Base-by-base conservation (phyloP, 2,888 invertebrate species). In the Acleris laterana region DNA sequence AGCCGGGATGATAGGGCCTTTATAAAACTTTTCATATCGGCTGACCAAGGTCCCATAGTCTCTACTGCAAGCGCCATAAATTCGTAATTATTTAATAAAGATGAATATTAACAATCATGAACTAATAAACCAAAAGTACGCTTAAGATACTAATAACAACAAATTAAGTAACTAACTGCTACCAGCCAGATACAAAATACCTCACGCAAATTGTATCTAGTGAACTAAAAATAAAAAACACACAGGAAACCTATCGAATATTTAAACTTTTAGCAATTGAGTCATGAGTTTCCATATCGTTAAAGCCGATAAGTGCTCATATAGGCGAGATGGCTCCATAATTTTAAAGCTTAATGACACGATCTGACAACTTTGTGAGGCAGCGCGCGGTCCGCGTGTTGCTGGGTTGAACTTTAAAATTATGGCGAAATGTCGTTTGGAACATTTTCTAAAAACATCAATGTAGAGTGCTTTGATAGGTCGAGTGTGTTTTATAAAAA, bases 301-400 rank as follows among this genome's bases (percentile, higher is more conserved):
- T 71, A 70, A 72, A 69, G 64, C 63, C 72, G 72, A 74, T 73
- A 74, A 76, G 72, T 69, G 69, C 69, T 63, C 62, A 46, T 59
- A 61, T 70, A 74, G 71, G 57, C 71, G 74, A 74, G 77, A 75
- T 76, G 72, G 77, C 74, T 76, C 77, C 82, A 77, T 84, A 84
- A 85, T 77, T 83, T 79, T 72, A 19, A 69, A 71, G 71, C 74
- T 77, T 79, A 77, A 79, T 77, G 73, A 77, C 79, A 74, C 73
- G 74, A 74, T 74, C 76, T 72, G 77, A 75, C 78, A 80, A 77
- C 74, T 77, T 80, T 78, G 74, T 70, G 72, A 70, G 74, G 32
- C 32, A 9, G 32, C 32, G 32, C 72, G 74, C 74, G 3, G 17
- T 69, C 70, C 63, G 42, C 61, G 70, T 71, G 69, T 72, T 74